phyloP scores from a whole-genome alignment of 37 sponge, comb jelly and placozoan genomes.

The Geodia barretti region DNA sequence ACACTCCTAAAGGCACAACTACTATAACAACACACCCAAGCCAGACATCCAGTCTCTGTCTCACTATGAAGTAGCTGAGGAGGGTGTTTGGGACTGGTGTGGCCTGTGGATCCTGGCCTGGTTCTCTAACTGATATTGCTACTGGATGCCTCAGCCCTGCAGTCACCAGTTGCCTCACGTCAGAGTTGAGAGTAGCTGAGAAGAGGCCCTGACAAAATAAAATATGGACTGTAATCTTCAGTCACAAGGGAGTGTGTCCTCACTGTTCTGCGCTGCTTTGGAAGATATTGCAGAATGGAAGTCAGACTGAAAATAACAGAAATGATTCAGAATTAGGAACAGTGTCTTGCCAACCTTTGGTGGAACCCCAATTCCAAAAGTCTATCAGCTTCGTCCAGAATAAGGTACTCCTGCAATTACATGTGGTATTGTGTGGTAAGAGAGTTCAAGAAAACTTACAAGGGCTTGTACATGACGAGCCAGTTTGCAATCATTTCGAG shows the following conservation, averaged over 20 bases:
- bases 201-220: constrained; percentile 76
- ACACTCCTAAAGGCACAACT: constrained; percentile 8
- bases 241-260: background rate
- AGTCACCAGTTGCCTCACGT: constrained; percentile 86
- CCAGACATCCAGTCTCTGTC: background rate
- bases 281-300: constrained; percentile 79
- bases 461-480: constrained; percentile 49
- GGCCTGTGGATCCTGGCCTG: background rate
- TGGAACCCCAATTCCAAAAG: constrained; percentile 92
- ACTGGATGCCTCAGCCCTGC: constrained; percentile 95
- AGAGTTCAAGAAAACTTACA: no score
- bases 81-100: constrained; percentile 74
- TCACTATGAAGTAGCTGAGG: constrained; percentile 78
- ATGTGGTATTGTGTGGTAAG: no score
- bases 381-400: constrained; percentile 97
- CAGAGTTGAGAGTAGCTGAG: constrained; percentile 92
- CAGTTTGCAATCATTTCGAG: constrained; percentile 34
- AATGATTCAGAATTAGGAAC: background rate
- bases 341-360: constrained; percentile 37
- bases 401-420: constrained; percentile 86
- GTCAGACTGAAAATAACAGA: constrained; percentile 61
- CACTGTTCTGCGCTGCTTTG: constrained; percentile 92
- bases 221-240: background rate
- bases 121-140: constrained; percentile 69
- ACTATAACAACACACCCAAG: background rate